phyloP scores from a whole-genome alignment of 2,113 vertebrate species.

The Balaeniceps rex region DNA sequence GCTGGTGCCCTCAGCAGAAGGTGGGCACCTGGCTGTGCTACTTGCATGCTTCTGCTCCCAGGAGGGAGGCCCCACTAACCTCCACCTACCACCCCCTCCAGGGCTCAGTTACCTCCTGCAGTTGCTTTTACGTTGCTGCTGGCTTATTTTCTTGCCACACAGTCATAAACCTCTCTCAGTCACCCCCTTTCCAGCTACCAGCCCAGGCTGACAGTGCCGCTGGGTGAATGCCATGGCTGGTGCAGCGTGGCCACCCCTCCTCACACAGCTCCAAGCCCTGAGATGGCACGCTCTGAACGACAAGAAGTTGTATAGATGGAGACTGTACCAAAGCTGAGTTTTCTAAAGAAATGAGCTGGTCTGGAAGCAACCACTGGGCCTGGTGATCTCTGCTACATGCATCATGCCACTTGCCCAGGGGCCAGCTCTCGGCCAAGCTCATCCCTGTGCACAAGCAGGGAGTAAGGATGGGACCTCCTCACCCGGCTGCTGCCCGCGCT shows the following conservation, averaged over 20 bases:
- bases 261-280: fast-evolving
- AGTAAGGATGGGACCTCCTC: neutral
- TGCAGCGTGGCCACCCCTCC: neutral
- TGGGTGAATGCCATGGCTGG: neutral
- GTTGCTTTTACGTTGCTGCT: conserved; percentile 13
- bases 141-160: neutral
- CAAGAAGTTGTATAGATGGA: neutral
- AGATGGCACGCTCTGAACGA: fast-evolving
- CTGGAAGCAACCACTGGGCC: neutral
- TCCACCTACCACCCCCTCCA: neutral
- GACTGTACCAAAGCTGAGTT: neutral
- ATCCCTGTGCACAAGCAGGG: fast-evolving
- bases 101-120: conserved; percentile 14
- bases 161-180: neutral
- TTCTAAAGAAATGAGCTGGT: neutral
- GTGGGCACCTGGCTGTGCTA: neutral
- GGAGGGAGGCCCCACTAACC: neutral
- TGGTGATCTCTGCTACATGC: neutral
- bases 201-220: fast-evolving
- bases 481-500: neutral
- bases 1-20: neutral
- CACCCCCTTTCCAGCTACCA: neutral
- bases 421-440: neutral
- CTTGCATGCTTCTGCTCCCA: neutral
- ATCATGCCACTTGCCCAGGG: neutral